Percentiles rank a stretch among this genome's conserved stretches.
phyloP scores from a whole-genome alignment of 2,113 vertebrate genomes.

The Chionomys nivalis region DNA sequence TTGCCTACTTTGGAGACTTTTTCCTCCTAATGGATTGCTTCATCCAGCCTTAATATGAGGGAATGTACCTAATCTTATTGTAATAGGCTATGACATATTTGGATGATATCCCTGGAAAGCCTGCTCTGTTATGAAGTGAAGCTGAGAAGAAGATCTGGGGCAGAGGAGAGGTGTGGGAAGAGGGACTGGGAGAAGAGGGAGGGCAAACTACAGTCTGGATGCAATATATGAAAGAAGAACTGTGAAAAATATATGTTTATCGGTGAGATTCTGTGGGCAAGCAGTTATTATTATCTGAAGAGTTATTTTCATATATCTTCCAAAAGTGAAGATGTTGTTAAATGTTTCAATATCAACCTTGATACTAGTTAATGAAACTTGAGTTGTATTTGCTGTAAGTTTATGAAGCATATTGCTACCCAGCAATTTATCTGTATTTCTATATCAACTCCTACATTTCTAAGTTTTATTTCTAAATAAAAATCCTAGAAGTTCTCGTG shows the following conservation, averaged over 20 bases:
- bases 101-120: neutral
- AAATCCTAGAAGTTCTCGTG: neutral
- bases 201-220: neutral
- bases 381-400: neutral
- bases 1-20: neutral
- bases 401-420: neutral
- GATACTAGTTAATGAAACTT: neutral
- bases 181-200: neutral
- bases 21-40: neutral
- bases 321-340: neutral
- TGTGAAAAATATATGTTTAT: neutral
- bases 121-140: neutral
- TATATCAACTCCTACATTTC: neutral
- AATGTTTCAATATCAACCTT: neutral
- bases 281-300: neutral
- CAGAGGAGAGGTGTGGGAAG: neutral
- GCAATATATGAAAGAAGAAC: neutral
- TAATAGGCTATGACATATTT: neutral
- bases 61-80: neutral
- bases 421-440: neutral
- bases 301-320: neutral
- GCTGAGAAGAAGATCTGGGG: neutral
- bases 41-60: neutral
- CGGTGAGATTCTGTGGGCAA: neutral
- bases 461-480: neutral